phyloP scores from a whole-genome alignment of 2,797 vertebrate species.

The Esox lucius region DNA sequence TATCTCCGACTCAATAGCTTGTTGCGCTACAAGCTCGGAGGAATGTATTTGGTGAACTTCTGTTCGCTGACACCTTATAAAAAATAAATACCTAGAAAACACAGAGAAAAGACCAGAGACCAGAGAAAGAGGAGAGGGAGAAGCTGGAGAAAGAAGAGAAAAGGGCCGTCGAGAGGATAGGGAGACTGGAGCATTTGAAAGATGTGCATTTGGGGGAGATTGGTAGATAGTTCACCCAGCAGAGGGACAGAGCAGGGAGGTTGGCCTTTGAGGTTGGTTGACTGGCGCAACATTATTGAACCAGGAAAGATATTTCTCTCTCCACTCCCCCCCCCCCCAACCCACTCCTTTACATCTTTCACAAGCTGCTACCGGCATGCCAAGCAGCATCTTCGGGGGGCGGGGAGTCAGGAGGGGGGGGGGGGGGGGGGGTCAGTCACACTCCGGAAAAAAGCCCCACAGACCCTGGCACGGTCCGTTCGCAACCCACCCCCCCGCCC shows the following conservation, averaged over 20 bases:
- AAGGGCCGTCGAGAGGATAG: too few species aligned
- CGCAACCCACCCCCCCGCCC: neutral
- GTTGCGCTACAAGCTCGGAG: slow-evolving; percentile 88
- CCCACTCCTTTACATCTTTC: slow-evolving; percentile 25
- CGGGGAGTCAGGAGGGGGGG: slow-evolving; percentile 26
- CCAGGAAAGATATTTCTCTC: slow-evolving; percentile 60
- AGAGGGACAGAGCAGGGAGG: neutral
- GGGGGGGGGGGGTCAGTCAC: slow-evolving; percentile 24
- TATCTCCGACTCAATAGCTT: slow-evolving; percentile 98
- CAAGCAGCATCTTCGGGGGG: slow-evolving; percentile 27
- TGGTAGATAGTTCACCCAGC: slow-evolving; percentile 2
- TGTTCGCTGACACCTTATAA: slow-evolving; percentile 74
- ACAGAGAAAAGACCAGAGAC: slow-evolving; percentile 39
- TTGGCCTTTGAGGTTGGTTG: slow-evolving; percentile 53
- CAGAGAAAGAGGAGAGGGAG: slow-evolving; percentile 48
- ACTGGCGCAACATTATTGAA: slow-evolving; percentile 62
- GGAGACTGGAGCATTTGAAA: slow-evolving; percentile 40
- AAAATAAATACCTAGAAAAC: slow-evolving; percentile 68
- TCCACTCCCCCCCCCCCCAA: slow-evolving; percentile 18
- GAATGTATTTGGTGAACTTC: slow-evolving; percentile 85
- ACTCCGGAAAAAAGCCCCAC: slow-evolving; percentile 37
- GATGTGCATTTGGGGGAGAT: slow-evolving; percentile 70
- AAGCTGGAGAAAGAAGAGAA: neutral
- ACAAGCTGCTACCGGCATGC: slow-evolving; percentile 19
- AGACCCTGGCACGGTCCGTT: slow-evolving; percentile 35